Percentiles rank a stretch among this genome's conserved stretches.
phyloP scores from a whole-genome alignment of 2,888 invertebrate species.

The Aplocera efformata region DNA sequence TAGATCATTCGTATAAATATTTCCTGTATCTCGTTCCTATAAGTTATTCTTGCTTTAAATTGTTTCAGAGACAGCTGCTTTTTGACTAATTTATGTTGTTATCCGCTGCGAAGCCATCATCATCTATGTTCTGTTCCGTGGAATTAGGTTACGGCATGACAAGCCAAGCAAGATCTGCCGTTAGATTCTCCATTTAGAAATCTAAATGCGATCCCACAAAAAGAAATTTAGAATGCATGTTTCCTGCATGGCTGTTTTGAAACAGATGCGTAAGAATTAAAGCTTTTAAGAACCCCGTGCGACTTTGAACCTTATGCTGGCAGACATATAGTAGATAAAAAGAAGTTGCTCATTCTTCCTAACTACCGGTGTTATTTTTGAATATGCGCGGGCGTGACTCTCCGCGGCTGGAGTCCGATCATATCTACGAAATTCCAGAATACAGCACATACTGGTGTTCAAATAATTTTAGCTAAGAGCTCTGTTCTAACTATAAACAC shows the following conservation, averaged over 20 bases:
- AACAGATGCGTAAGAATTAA: conserved; percentile 20
- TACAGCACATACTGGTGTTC: conserved; percentile 39
- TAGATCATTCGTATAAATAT: conserved; percentile 43
- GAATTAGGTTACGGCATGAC: conserved; percentile 33
- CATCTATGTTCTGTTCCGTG: conserved; percentile 24
- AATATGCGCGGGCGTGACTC: conserved; percentile 41
- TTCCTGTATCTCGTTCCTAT: conserved; percentile 40
- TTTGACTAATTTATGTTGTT: conserved; percentile 24
- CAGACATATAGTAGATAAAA: conserved; percentile 13
- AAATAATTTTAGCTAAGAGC: conserved; percentile 43
- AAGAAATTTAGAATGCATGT: conserved; percentile 42
- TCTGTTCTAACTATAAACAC: conserved; percentile 25
- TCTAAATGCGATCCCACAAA: conserved; percentile 35
- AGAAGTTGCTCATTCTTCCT: conserved; percentile 6
- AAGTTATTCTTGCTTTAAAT: conserved; percentile 15
- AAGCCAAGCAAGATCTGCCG: conserved; percentile 25
- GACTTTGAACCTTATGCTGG: conserved; percentile 16
- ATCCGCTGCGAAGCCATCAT: conserved; percentile 23
- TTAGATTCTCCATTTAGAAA: conserved; percentile 27
- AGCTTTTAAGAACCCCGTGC: background rate
- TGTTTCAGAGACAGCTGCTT: conserved; percentile 25
- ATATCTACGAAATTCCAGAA: conserved; percentile 53
- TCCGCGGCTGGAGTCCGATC: conserved; percentile 44
- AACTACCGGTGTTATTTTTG: conserved; percentile 47
- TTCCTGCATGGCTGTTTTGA: conserved; percentile 44